Percentiles rank a stretch among this genome's conserved stretches.
phyloP scores from a whole-genome alignment of 2,113 vertebrate genomes.

The Silurus glanis region DNA sequence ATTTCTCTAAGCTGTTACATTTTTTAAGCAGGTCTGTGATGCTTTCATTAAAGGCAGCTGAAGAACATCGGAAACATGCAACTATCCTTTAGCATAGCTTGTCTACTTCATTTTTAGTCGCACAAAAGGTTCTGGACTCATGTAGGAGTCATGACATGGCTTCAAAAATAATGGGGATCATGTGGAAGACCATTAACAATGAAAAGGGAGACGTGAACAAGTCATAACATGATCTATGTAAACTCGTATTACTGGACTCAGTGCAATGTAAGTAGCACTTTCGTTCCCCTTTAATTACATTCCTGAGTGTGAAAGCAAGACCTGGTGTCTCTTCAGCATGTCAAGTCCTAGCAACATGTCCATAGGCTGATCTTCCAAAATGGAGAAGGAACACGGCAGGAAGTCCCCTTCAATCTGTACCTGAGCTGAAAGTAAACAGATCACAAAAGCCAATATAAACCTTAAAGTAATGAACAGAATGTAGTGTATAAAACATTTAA shows the following conservation, averaged over 20 bases:
- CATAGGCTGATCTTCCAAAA: slow-evolving; percentile 98
- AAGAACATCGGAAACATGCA: background rate
- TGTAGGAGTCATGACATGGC: background rate
- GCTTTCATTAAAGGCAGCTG: background rate
- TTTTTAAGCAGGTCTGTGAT: background rate
- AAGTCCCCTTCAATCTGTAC: slow-evolving; percentile 98
- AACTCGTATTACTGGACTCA: background rate
- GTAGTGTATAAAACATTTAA: background rate
- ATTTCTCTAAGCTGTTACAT: background rate
- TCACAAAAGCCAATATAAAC: slow-evolving; percentile 12
- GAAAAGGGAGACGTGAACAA: background rate
- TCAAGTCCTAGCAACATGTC: slow-evolving; percentile 98
- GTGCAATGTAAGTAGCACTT: background rate
- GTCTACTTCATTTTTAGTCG: background rate
- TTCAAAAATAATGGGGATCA: background rate
- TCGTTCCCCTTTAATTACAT: background rate
- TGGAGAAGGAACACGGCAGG: slow-evolving; percentile 95
- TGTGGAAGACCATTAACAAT: background rate
- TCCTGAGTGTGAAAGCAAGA: slow-evolving; percentile 54
- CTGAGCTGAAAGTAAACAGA: slow-evolving; percentile 80
- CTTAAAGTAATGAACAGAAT: background rate
- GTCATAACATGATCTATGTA: background rate
- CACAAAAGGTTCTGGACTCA: background rate
- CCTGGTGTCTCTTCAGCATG: slow-evolving; percentile 99
- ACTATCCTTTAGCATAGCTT: background rate